A percentile compares a stretch with the other conserved stretches of the same genome.
Evolutionary conservation across 2,113 vertebrate genomes (phyloP).

Genomic region (Ellobius talpinus): DNA sequence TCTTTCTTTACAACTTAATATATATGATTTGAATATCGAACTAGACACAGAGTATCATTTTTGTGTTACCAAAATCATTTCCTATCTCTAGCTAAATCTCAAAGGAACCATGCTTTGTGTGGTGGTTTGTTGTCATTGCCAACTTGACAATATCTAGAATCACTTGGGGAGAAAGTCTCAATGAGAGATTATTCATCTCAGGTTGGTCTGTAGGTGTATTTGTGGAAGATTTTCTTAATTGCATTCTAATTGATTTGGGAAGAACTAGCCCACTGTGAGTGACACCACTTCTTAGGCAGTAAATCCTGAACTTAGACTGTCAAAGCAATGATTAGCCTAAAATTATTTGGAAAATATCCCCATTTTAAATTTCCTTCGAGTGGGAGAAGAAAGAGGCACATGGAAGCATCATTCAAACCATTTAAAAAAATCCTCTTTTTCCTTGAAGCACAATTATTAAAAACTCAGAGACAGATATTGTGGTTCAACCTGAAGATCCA

Average conservation of each 20-base stretch:
- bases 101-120: neutral
- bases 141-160: neutral
- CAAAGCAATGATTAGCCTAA: conserved; percentile 80
- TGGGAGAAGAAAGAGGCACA: neutral
- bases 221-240: neutral
- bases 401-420: conserved; percentile 63
- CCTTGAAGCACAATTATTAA: neutral
- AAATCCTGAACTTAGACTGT: neutral
- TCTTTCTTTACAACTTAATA: neutral
- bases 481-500: too few species aligned
- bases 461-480: too few species aligned
- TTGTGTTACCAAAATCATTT: conserved; percentile 2
- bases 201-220: too few species aligned
- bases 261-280: too few species aligned
- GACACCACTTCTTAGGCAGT: neutral
- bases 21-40: neutral
- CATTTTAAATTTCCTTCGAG: conserved; percentile 73
- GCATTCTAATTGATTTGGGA: neutral
- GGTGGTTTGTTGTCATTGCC: neutral
- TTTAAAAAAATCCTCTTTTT: neutral
- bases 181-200: neutral
- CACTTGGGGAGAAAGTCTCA: neutral
- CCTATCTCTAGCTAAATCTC: neutral
- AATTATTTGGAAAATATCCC: conserved; percentile 80
- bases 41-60: neutral